phyloP scores from a whole-genome alignment of 2,113 vertebrate genomes.

The Engystomops pustulosus region DNA sequence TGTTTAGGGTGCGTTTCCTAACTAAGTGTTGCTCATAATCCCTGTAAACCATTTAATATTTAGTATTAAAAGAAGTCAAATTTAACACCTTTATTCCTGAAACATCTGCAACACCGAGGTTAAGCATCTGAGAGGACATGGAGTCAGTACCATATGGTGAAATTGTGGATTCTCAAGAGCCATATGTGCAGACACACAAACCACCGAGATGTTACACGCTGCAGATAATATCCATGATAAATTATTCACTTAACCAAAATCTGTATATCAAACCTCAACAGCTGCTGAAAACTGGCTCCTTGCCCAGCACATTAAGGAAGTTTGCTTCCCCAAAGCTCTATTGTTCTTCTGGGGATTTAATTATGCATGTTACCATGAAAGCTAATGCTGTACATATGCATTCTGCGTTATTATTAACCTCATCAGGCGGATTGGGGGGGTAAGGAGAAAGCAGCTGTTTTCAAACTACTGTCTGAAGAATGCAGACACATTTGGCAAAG shows the following conservation, averaged over 20 bases:
- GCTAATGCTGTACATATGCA: conserved; percentile 74
- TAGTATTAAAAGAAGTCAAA: background rate
- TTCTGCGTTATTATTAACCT: conserved; percentile 79
- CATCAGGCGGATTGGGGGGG: conserved; percentile 66
- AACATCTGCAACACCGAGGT: conserved; percentile 26
- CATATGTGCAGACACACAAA: conserved; percentile 71
- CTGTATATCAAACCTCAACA: conserved; percentile 72
- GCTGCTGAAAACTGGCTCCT: conserved; percentile 72
- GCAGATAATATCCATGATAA: conserved; percentile 73
- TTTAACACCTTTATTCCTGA: background rate
- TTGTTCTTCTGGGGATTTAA: conserved; percentile 75
- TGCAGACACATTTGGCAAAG: conserved; percentile 18
- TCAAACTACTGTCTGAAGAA: conserved; percentile 64
- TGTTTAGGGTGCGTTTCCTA: background rate
- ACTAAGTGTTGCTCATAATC: background rate
- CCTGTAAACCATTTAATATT: background rate
- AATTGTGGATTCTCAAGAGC: conserved; percentile 72
- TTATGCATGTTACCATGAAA: conserved; percentile 76
- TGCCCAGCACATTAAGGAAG: conserved; percentile 75
- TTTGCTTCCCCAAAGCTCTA: conserved; percentile 75
- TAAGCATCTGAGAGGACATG: conserved; percentile 68
- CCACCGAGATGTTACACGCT: conserved; percentile 70
- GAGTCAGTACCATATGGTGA: conserved; percentile 74
- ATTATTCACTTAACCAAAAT: conserved; percentile 79
- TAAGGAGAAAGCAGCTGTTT: conserved; percentile 70